These are phyloP conservation scores for Hyla sarda DNA, from an alignment of 2,113 vertebrate species.

Conservation along the genomic window DNA sequence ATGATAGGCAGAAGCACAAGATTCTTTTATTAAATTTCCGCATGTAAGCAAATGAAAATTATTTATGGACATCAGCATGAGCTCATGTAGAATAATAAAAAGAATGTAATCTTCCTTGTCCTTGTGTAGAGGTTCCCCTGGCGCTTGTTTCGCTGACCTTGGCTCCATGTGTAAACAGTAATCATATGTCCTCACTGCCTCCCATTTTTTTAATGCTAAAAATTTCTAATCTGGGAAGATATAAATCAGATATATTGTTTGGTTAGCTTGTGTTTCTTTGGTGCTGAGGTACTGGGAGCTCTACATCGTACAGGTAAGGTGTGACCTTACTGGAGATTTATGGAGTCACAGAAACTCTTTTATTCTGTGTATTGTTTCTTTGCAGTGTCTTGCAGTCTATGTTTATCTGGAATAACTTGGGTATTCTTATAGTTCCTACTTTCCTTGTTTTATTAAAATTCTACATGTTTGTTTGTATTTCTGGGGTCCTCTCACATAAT, in stretches of 20 bases:
- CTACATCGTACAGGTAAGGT: conserved; percentile 22
- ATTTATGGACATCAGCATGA: conserved; percentile 46
- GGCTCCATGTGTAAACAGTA: conserved; percentile 45
- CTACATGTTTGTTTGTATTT: background rate
- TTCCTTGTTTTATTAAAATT: background rate
- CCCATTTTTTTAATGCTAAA: conserved; percentile 41
- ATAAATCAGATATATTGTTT: conserved; percentile 49
- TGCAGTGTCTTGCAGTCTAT: background rate
- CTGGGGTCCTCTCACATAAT: background rate
- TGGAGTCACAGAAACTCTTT: conserved; percentile 59
- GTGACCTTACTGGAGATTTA: conserved; percentile 35
- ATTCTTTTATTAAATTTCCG: conserved; percentile 27
- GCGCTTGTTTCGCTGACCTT: conserved; percentile 28
- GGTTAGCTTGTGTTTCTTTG: conserved; percentile 21
- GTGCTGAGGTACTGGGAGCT: conserved; percentile 2
- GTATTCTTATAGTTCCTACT: background rate
- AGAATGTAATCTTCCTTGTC: conserved; percentile 38
- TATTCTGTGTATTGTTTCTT: conserved; percentile 17
- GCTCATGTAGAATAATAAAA: conserved; percentile 45
- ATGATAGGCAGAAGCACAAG: background rate
- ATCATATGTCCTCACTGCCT: conserved; percentile 32
- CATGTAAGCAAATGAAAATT: conserved; percentile 45
- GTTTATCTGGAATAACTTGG: conserved; percentile 52
- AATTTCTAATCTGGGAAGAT: conserved; percentile 44
- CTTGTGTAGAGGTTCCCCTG: conserved; percentile 46